A percentile compares a stretch with the other conserved stretches of the same genome.
Conservation (phyloP, 2,113 vertebrate species). For the Chauna torquata region DNA sequence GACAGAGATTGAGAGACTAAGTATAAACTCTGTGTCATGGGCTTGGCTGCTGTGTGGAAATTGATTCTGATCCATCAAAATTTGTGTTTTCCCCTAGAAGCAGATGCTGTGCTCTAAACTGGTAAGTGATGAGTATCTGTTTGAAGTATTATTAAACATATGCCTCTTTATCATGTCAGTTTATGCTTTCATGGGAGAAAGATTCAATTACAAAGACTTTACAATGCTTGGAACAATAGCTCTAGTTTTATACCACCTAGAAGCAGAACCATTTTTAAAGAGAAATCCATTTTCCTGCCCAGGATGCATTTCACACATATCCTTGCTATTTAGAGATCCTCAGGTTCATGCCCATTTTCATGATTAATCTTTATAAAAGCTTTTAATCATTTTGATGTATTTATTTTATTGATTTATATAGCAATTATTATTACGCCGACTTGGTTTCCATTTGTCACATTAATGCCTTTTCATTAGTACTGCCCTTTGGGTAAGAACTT, state of each 20-base stretch:
- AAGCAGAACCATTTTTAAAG: neutral
- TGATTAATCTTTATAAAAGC: neutral
- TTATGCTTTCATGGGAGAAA: slow-evolving; percentile 5
- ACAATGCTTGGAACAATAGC: neutral
- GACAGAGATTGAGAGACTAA: neutral
- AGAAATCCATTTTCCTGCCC: neutral
- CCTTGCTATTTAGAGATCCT: neutral
- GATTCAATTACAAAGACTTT: neutral
- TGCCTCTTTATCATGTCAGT: neutral
- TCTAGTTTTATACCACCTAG: neutral
- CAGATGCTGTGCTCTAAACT: neutral
- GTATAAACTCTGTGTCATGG: neutral
- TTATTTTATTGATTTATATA: slow-evolving; percentile 21
- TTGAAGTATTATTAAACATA: neutral
- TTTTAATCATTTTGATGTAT: slow-evolving; percentile 10
- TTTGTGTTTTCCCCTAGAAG: neutral
- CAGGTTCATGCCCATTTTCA: neutral
- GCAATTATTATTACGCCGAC: neutral
- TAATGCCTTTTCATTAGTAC: neutral
- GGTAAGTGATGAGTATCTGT: neutral
- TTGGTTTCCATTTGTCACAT: slow-evolving; percentile 8
- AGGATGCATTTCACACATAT: neutral
- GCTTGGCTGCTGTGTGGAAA: neutral
- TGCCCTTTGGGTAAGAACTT: neutral
- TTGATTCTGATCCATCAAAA: neutral